phyloP scores from a whole-genome alignment of 2,113 vertebrate genomes.

The Columba janthina region DNA sequence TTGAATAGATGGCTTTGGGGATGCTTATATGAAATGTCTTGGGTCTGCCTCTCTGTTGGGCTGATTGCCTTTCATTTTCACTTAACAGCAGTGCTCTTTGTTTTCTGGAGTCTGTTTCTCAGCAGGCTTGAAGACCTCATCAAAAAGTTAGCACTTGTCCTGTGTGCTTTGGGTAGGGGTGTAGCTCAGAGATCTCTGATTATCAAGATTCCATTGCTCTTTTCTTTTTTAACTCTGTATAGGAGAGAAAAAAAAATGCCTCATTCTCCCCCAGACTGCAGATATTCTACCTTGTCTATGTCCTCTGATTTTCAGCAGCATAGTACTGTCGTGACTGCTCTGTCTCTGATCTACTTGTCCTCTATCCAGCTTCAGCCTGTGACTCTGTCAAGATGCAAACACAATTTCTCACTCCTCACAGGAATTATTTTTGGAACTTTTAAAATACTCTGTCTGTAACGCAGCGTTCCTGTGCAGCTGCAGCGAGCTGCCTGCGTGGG shows the following conservation, averaged over 20 bases:
- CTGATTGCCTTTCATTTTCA: not conserved
- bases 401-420: slow-evolving; percentile 32
- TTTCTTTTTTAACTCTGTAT: not conserved
- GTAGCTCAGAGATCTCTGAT: not conserved
- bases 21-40: not conserved
- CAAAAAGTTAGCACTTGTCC: not conserved
- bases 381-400: not conserved
- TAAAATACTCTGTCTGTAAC: slow-evolving; percentile 43
- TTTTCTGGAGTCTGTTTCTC: not conserved
- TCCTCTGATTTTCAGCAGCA: not conserved
- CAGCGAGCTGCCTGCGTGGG: not conserved
- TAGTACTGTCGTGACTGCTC: slow-evolving; percentile 1
- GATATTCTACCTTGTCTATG: not conserved
- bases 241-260: not conserved
- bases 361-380: not conserved
- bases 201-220: not conserved
- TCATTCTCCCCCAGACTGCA: not conserved
- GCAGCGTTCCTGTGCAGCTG: slow-evolving; percentile 25
- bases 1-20: not conserved
- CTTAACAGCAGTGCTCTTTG: not conserved
- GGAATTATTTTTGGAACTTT: slow-evolving; percentile 65
- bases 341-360: slow-evolving; percentile 7
- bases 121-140: not conserved
- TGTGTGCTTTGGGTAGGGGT: not conserved
- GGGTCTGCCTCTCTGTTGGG: not conserved